Evolutionary conservation across 2,797 vertebrate species (phyloP).

Genomic region (Clarias laeviceps): DNA sequence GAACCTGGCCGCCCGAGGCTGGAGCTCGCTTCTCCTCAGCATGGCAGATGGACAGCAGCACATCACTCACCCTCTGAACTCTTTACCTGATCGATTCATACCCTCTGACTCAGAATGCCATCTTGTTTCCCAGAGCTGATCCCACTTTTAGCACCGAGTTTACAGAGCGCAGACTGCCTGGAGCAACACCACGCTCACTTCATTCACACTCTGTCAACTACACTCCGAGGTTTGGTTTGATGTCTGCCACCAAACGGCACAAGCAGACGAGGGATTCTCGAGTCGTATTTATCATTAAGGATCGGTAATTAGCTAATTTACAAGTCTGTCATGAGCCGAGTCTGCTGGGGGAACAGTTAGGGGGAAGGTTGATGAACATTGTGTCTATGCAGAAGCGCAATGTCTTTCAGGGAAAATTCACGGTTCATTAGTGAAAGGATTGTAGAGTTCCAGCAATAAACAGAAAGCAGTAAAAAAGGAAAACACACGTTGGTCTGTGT

Average conservation of each 20-base stretch:
- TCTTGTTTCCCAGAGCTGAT: slow-evolving; percentile 9
- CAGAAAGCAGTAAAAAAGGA: background rate
- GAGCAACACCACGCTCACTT: background rate
- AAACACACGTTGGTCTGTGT: background rate
- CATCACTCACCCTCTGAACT: background rate
- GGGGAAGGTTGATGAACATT: background rate
- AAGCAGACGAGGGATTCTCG: background rate
- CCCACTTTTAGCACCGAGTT: background rate
- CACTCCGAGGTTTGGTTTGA: background rate
- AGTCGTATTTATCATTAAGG: background rate
- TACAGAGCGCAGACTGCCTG: background rate
- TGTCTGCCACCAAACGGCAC: background rate
- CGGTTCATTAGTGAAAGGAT: background rate
- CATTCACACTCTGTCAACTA: slow-evolving; percentile 1
- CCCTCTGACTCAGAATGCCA: background rate
- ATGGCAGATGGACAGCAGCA: background rate
- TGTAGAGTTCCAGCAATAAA: background rate
- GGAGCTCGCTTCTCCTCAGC: too few species aligned
- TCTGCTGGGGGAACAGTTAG: background rate
- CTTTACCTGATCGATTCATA: background rate
- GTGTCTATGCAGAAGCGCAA: background rate
- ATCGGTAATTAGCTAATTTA: slow-evolving; percentile 8
- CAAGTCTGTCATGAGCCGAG: background rate
- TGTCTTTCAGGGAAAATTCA: background rate
- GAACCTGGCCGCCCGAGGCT: background rate